These are phyloP conservation scores for Cyphomyrmex costatus DNA, from an alignment of 1,140 invertebrate species.

Conservation along the genomic window DNA sequence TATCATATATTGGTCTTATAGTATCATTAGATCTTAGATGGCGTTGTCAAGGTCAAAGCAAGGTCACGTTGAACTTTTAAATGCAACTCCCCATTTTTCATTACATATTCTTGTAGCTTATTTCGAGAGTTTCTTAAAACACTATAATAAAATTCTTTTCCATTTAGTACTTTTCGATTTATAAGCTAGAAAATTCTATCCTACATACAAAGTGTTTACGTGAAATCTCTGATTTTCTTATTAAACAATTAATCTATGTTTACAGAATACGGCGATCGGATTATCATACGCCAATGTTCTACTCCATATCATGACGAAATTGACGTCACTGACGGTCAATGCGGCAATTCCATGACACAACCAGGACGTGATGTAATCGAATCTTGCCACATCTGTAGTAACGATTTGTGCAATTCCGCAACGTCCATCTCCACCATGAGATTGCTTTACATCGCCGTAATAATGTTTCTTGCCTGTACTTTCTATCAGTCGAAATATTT, in stretches of 20 bases:
- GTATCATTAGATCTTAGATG: too few relatives aligned
- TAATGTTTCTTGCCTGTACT: conserved; percentile 58
- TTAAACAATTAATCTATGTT: background rate
- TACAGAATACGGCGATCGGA: conserved; percentile 85
- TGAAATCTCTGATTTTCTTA: background rate
- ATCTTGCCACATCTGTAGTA: conserved; percentile 87
- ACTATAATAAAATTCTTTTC: too few relatives aligned
- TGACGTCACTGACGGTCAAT: conserved; percentile 86
- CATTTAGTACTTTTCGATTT: too few relatives aligned
- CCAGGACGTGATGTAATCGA: conserved; percentile 86
- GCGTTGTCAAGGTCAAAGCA: too few relatives aligned
- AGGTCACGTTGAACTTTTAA: too few relatives aligned
- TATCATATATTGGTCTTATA: too few relatives aligned
- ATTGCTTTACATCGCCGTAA: conserved; percentile 39
- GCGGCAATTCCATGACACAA: conserved; percentile 83
- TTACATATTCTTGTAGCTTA: too few relatives aligned
- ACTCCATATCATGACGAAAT: conserved; percentile 86
- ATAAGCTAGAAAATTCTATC: too few relatives aligned
- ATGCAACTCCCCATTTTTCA: too few relatives aligned
- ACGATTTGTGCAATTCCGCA: conserved; percentile 88
- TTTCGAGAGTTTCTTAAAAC: too few relatives aligned
- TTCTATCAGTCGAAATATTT: conserved; percentile 61
- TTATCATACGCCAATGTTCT: conserved; percentile 87
- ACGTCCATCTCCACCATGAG: conserved; percentile 63
- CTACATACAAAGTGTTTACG: background rate